Percentiles rank a stretch among this genome's conserved stretches.
Evolutionary conservation across 2,888 invertebrate genomes (phyloP).

Genomic region (Amphipyra tragopoginis): DNA sequence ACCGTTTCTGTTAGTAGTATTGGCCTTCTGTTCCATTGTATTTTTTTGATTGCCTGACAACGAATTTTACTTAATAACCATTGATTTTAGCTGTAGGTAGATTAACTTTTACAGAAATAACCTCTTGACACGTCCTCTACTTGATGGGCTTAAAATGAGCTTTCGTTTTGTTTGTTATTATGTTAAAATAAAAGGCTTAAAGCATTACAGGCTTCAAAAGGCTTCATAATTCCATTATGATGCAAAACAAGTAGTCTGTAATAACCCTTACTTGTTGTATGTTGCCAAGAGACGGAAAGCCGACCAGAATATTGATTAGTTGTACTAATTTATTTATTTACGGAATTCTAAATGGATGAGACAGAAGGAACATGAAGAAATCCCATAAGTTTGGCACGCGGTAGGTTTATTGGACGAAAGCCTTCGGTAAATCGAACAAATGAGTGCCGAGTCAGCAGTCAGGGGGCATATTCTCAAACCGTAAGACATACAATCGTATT

Average conservation of each 20-base stretch:
- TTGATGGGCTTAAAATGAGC: no score
- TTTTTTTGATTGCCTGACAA: no score
- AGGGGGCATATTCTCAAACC: conserved; percentile 49
- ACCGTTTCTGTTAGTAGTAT: no score
- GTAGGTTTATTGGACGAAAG: conserved; percentile 63
- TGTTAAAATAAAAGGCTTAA: no score
- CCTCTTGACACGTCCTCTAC: no score
- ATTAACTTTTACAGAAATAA: no score
- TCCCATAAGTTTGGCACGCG: conserved; percentile 54
- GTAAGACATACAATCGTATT: conserved; percentile 37
- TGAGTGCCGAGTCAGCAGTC: conserved; percentile 63
- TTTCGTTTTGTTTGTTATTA: no score
- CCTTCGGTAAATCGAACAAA: conserved; percentile 68
- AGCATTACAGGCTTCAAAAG: no score
- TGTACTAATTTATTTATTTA: conserved; percentile 47
- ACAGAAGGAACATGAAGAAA: conserved; percentile 39
- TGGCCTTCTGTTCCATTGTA: no score
- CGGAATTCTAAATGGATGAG: conserved; percentile 39
- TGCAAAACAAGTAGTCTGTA: conserved; percentile 7
- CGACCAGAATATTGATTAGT: conserved; percentile 41
- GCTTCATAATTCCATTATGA: neutral
- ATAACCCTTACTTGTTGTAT: conserved; percentile 14
- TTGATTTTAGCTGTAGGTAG: no score
- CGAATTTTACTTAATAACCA: no score
- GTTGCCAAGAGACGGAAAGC: conserved; percentile 12